Conservation (phyloP, 2,888 invertebrate genomes). For the Mimas tiliae region DNA sequence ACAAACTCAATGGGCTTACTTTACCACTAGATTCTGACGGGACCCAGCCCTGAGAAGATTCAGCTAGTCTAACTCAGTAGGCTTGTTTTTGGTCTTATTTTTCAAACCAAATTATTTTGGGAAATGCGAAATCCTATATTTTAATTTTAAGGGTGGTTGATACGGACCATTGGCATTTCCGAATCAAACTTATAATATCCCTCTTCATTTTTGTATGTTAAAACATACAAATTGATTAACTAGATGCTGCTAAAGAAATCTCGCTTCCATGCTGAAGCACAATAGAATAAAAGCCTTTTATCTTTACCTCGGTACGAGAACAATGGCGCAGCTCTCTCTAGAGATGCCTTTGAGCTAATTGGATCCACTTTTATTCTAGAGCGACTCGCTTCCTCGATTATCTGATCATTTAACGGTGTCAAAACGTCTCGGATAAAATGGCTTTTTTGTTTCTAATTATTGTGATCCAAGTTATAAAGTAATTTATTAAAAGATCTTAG, state of each 20-base stretch:
- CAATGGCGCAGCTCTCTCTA: not conserved
- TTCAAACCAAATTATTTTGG: too few relatives aligned
- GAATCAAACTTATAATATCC: not conserved
- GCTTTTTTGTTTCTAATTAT: too few relatives aligned
- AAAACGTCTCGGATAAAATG: not conserved
- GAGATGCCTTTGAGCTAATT: conserved; percentile 16
- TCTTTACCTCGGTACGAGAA: not conserved
- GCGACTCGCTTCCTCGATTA: not conserved
- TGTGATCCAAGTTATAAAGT: too few relatives aligned
- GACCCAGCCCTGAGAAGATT: too few relatives aligned
- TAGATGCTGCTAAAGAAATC: not conserved
- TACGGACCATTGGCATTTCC: too few relatives aligned
- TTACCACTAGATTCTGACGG: too few relatives aligned
- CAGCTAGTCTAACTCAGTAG: too few relatives aligned
- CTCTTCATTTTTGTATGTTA: not conserved
- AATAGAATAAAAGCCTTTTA: not conserved
- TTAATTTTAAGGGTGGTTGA: too few relatives aligned
- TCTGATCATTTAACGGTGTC: conserved; percentile 9
- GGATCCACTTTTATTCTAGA: conserved; percentile 7
- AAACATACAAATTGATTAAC: not conserved
- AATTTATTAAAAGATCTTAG: too few relatives aligned
- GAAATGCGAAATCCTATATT: too few relatives aligned
- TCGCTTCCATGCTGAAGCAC: not conserved
- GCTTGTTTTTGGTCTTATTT: too few relatives aligned
- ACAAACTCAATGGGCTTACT: too few relatives aligned